phyloP scores from a whole-genome alignment of 2,113 vertebrate species.

The Cyanoramphus novaezelandiae region DNA sequence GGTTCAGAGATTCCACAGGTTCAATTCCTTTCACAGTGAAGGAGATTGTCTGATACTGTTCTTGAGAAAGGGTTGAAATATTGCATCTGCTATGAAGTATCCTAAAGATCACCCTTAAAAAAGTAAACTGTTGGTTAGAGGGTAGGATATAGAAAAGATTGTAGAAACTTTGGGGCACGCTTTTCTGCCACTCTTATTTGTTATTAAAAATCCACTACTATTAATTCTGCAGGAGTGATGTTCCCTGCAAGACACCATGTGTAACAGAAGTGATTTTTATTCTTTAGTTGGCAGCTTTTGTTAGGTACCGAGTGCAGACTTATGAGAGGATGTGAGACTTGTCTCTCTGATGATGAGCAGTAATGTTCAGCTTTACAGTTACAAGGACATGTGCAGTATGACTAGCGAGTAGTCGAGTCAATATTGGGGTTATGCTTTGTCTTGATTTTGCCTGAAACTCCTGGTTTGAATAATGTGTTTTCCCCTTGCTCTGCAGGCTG shows the following conservation, averaged over 20 bases:
- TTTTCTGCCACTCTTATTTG: neutral
- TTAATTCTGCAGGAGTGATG: neutral
- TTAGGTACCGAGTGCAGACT: neutral
- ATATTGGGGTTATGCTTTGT: neutral
- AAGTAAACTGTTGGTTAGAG: neutral
- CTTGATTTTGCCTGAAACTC: neutral
- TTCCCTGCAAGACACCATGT: neutral
- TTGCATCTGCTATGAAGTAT: neutral
- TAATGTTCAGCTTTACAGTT: neutral
- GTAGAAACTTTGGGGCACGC: neutral
- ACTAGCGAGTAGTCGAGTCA: neutral
- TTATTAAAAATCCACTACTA: neutral
- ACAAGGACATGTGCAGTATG: neutral
- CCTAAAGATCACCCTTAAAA: neutral
- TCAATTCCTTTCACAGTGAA: neutral
- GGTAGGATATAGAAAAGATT: neutral
- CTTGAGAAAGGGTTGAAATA: neutral
- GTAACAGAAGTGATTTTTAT: neutral
- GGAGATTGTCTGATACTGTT: neutral
- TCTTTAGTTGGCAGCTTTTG: neutral
- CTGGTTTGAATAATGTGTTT: neutral
- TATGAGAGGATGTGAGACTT: neutral
- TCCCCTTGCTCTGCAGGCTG: constrained; percentile 74
- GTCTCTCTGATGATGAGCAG: neutral
- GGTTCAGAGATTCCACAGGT: neutral